Percentiles rank a stretch among this genome's conserved stretches.
Evolutionary conservation across 2,797 vertebrate species (phyloP).

Genomic region (Carcharodon carcharias): DNA sequence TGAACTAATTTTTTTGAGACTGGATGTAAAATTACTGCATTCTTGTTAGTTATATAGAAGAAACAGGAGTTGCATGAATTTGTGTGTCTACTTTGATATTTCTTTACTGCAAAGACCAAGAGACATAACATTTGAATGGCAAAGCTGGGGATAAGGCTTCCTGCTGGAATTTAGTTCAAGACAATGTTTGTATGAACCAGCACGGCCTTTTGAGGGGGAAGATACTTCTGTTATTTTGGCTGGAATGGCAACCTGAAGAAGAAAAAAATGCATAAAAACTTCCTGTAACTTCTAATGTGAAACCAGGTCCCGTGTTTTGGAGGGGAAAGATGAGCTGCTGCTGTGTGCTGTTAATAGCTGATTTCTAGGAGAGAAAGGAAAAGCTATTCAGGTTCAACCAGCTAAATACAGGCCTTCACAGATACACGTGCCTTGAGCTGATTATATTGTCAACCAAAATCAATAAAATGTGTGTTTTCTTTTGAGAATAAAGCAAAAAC

Average conservation of each 20-base stretch:
- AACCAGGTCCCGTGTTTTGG: slow-evolving; percentile 91
- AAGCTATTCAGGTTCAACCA: slow-evolving; percentile 82
- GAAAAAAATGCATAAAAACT: slow-evolving; percentile 56
- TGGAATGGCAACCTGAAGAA: slow-evolving; percentile 79
- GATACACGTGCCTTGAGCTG: slow-evolving; percentile 79
- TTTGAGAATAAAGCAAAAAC: slow-evolving; percentile 85
- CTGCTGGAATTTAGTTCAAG: slow-evolving; percentile 47
- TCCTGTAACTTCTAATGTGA: slow-evolving; percentile 91
- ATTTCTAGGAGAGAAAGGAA: slow-evolving; percentile 85
- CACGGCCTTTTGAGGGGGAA: slow-evolving; percentile 64
- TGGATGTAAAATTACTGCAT: slow-evolving; percentile 33
- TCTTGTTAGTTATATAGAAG: slow-evolving; percentile 34
- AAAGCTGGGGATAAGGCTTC: slow-evolving; percentile 23
- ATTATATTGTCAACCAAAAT: slow-evolving; percentile 84
- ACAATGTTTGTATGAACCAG: slow-evolving; percentile 61
- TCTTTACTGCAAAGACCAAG: slow-evolving; percentile 34
- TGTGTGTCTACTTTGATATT: slow-evolving; percentile 35
- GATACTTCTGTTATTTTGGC: slow-evolving; percentile 79
- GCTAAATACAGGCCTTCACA: slow-evolving; percentile 88
- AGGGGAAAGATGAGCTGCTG: slow-evolving; percentile 82
- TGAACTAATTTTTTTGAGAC: slow-evolving; percentile 28
- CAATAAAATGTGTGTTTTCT: slow-evolving; percentile 95
- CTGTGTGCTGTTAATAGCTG: slow-evolving; percentile 96
- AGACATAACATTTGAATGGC: slow-evolving; percentile 32
- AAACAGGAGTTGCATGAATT: slow-evolving; percentile 33